phyloP scores from a whole-genome alignment of 2,113 vertebrate species.

The Sinocyclocheilus rhinocerous region DNA sequence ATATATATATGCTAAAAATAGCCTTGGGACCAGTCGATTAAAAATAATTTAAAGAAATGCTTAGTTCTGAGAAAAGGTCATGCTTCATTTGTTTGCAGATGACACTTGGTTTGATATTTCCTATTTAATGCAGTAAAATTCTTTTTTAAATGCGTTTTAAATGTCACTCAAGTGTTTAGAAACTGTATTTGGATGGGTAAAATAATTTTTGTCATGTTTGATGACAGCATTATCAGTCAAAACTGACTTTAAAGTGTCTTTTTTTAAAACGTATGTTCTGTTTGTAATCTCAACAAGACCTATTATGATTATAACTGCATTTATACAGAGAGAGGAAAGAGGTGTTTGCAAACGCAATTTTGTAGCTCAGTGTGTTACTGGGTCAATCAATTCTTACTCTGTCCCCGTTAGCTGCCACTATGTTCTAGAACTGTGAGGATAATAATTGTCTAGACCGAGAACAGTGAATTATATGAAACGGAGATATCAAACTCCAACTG shows the following conservation, averaged over 20 bases:
- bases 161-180: background rate
- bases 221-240: background rate
- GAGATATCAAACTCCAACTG: background rate
- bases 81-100: background rate
- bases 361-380: conserved; percentile 18
- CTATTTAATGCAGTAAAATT: background rate
- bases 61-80: background rate
- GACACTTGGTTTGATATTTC: background rate
- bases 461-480: background rate
- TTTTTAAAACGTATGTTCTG: background rate
- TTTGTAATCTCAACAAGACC: background rate
- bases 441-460: conserved; percentile 8
- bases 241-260: background rate
- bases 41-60: background rate
- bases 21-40: background rate
- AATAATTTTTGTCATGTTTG: background rate
- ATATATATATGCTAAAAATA: background rate
- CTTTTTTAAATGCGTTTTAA: background rate
- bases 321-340: background rate
- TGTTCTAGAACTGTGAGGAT: conserved; percentile 8
- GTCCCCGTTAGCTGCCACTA: background rate
- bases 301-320: background rate
- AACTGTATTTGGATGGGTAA: background rate
- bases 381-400: conserved; percentile 16
- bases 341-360: conserved; percentile 32